These are phyloP conservation scores for Schizopygopsis pylzovi DNA, from an alignment of 2,797 vertebrate species.

Conservation along the genomic window DNA sequence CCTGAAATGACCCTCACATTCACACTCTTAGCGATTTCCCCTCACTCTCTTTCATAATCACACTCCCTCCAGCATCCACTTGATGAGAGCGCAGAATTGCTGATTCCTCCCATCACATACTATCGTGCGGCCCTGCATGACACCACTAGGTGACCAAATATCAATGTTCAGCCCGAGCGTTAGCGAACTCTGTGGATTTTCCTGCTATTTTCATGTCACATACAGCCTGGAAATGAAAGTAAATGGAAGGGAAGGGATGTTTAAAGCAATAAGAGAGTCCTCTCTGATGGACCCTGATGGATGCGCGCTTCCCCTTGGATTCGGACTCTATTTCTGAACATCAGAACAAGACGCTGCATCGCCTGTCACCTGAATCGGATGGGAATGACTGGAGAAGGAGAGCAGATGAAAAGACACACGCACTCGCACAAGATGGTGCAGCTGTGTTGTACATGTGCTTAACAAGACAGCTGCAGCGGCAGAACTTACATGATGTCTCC, in stretches of 20 bases:
- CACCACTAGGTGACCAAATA: slow-evolving; percentile 27
- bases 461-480: slow-evolving; percentile 45
- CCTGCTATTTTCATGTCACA: slow-evolving; percentile 58
- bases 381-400: slow-evolving; percentile 36
- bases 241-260: slow-evolving; percentile 41
- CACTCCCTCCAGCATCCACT: slow-evolving; percentile 33
- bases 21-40: neutral
- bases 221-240: slow-evolving; percentile 50
- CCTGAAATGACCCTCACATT: slow-evolving; percentile 18
- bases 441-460: slow-evolving; percentile 39
- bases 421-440: slow-evolving; percentile 32
- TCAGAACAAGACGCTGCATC: slow-evolving; percentile 35
- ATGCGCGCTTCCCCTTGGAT: slow-evolving; percentile 59
- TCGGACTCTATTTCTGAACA: slow-evolving; percentile 65
- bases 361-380: slow-evolving; percentile 40
- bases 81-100: slow-evolving; percentile 1
- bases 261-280: slow-evolving; percentile 61
- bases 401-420: slow-evolving; percentile 26
- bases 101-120: neutral
- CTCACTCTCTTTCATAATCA: slow-evolving; percentile 36
- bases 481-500: slow-evolving; percentile 26
- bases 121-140: slow-evolving; percentile 14
- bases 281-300: slow-evolving; percentile 62
- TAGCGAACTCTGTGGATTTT: slow-evolving; percentile 29
- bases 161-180: slow-evolving; percentile 28